Conservation (phyloP, 2,888 invertebrate genomes). For the Hirtodrosophila cameraria region DNA sequence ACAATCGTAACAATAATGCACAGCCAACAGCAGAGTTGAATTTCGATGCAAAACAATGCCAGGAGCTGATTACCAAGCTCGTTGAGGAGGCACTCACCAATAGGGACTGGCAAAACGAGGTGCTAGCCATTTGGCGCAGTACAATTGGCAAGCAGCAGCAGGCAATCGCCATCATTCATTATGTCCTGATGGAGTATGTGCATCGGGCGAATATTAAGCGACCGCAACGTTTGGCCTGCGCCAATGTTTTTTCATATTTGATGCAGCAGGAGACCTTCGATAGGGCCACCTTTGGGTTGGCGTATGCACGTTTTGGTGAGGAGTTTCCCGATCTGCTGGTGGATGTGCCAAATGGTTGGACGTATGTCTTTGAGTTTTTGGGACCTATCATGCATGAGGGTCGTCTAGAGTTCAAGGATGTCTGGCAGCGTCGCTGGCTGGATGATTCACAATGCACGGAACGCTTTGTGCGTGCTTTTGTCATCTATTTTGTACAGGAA, state of each 20-base stretch:
- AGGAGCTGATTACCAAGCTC: conserved; percentile 67
- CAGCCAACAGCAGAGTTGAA: not conserved
- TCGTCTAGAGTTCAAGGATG: conserved; percentile 65
- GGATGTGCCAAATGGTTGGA: conserved; percentile 81
- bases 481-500: conserved; percentile 78
- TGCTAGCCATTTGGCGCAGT: conserved; percentile 67
- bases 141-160: conserved; percentile 56
- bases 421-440: conserved; percentile 79
- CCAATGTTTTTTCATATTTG: conserved; percentile 69
- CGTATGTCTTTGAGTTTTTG: conserved; percentile 79
- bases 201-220: conserved; percentile 63
- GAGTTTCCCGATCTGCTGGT: conserved; percentile 75
- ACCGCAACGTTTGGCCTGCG: conserved; percentile 71
- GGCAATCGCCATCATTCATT: conserved; percentile 59
- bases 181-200: conserved; percentile 75
- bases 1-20: conserved; percentile 27
- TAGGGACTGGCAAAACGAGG: conserved; percentile 66
- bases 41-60: conserved; percentile 58
- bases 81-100: conserved; percentile 70
- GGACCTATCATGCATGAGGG: conserved; percentile 79
- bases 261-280: conserved; percentile 63
- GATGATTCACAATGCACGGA: conserved; percentile 59
- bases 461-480: conserved; percentile 74
- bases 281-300: conserved; percentile 59
- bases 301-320: conserved; percentile 70